Evolutionary conservation across 2,888 invertebrate species (phyloP), one percentile per base, ranked within the genome.

Genomic region (Rhimphoctona megacephalus): DNA sequence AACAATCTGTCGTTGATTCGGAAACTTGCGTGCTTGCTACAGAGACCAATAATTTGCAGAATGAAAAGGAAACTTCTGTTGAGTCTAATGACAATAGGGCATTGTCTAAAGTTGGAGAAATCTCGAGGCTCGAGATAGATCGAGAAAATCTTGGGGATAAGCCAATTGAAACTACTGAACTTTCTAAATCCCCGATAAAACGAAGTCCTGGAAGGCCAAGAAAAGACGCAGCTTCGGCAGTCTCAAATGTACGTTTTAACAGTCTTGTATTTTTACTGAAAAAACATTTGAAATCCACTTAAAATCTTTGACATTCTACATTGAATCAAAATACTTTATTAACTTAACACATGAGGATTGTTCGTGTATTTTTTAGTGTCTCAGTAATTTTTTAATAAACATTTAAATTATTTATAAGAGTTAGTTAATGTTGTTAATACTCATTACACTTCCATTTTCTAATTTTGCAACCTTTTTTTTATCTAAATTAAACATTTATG

Each of bases 201-300:
- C 90, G 89, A 66, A 91, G 82, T 76, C 90, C 90, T 70, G 93
- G 92, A 0, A 90, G 92, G 39, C 91, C 93, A 0, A 91, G 89
- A 80, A 93, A 93, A 83, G 87, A 86, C 72, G 88, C 80, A 22
- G 82, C 61, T 39, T 78, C 85, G 43, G 76, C 79, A 54, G 39
- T 7, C 49, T 83, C 83, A 70, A 89, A 85, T 66, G 61, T 90
- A 30, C 33, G 57, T 61, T 80, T 17, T 6, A 2, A 49, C 49
- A n/a, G n/a, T 49, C 5, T 17, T 19, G 19, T 43, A 43, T 43
- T 49, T 19, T 49, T 19, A 17, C 7, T 19, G 7, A 49, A 19
- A 49, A 19, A 49, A 49, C 4, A 2, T 43, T 43, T 2, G 0
- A 43, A 14, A 39, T 39, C 39, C 11, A 11, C 43, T 14, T 14